These are phyloP conservation scores for Polypterus senegalus DNA, from an alignment of 2,113 vertebrate species.

Conservation along the genomic window DNA sequence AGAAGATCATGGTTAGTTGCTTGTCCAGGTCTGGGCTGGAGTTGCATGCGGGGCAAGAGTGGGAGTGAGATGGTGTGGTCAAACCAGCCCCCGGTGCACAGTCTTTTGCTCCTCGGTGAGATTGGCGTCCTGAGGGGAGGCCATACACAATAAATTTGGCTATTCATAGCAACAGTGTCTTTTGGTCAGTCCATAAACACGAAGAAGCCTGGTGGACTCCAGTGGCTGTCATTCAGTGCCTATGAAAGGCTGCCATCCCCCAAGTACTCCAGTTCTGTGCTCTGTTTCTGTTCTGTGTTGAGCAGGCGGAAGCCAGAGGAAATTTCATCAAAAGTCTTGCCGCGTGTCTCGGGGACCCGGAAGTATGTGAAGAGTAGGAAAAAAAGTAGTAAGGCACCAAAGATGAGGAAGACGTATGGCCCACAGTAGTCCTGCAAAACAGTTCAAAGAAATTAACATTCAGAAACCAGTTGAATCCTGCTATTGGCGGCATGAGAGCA, in stretches of 20 bases:
- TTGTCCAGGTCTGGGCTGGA: too few species aligned
- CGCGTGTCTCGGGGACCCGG: constrained; percentile 73
- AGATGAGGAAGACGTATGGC: constrained; percentile 79
- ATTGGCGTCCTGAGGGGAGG: too few species aligned
- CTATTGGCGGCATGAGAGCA: too few species aligned
- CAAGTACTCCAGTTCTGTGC: constrained; percentile 70
- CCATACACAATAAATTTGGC: too few species aligned
- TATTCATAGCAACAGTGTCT: neutral
- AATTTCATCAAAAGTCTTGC: constrained; percentile 81
- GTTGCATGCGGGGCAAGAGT: too few species aligned
- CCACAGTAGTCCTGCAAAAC: constrained; percentile 52
- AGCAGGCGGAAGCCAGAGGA: constrained; percentile 59
- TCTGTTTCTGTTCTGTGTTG: constrained; percentile 57
- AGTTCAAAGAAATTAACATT: too few species aligned
- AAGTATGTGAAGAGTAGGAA: constrained; percentile 81
- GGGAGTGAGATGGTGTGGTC: too few species aligned
- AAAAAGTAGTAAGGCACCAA: constrained; percentile 61
- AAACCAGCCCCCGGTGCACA: too few species aligned
- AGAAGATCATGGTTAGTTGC: too few species aligned
- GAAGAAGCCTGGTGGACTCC: neutral
- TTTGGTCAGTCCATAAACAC: neutral
- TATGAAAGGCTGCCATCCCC: constrained; percentile 39
- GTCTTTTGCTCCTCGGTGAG: too few species aligned
- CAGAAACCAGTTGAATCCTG: too few species aligned
- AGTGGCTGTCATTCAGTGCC: too few species aligned